Conservation (phyloP, 2,797 vertebrate genomes). For the Dicrostonyx torquatus region DNA sequence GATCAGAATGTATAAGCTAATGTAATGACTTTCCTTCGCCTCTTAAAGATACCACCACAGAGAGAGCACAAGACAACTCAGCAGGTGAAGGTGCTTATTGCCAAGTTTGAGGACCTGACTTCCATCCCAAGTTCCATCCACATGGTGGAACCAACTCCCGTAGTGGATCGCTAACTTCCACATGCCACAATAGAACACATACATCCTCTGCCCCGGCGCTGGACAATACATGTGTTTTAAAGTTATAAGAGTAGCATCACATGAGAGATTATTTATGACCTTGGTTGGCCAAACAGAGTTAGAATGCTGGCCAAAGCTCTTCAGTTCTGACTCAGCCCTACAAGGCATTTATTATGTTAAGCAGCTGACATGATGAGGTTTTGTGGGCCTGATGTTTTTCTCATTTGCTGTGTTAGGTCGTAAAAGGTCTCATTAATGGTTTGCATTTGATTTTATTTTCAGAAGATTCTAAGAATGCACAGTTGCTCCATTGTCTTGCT, state of each 20-base stretch:
- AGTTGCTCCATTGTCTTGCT: neutral
- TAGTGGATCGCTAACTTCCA: no score
- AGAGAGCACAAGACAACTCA: no score
- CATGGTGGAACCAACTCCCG: neutral
- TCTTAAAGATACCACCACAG: slow-evolving; percentile 91
- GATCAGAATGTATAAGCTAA: slow-evolving; percentile 93
- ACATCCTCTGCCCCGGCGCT: no score
- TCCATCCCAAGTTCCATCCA: neutral
- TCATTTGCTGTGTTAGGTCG: neutral
- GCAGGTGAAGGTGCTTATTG: neutral
- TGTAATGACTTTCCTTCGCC: slow-evolving; percentile 91
- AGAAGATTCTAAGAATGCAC: neutral
- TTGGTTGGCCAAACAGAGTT: slow-evolving; percentile 93
- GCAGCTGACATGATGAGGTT: neutral
- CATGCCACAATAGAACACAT: neutral
- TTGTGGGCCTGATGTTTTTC: neutral
- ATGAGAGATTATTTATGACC: slow-evolving; percentile 93
- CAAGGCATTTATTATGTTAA: neutral
- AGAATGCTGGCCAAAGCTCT: slow-evolving; percentile 94
- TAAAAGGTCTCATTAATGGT: neutral
- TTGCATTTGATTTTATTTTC: neutral
- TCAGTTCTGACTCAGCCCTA: slow-evolving; percentile 83
- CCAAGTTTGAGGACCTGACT: neutral
- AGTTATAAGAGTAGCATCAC: slow-evolving; percentile 88
- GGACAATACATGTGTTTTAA: neutral